phyloP scores from a whole-genome alignment of 2,888 invertebrate genomes.

The Drosophila nigritarsus region DNA sequence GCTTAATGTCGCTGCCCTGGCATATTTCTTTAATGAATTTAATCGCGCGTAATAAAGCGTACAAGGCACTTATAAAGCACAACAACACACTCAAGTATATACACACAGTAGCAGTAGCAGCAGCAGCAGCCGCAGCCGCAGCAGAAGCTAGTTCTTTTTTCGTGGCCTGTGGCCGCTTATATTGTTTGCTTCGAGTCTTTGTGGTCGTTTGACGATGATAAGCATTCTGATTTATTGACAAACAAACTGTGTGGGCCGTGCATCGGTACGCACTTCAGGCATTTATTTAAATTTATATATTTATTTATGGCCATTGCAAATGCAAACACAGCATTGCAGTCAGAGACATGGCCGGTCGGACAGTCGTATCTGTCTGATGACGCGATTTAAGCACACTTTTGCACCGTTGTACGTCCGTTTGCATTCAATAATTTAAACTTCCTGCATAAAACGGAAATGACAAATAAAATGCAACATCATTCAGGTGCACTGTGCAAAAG shows the following conservation, averaged over 20 bases:
- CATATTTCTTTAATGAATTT: conserved; percentile 82
- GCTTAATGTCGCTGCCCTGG: conserved; percentile 53
- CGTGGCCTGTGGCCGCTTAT: conserved; percentile 51
- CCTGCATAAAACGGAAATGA: conserved; percentile 75
- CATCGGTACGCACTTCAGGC: conserved; percentile 34
- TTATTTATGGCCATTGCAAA: conserved; percentile 67
- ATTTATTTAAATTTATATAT: conserved; percentile 78
- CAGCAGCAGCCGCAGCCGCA: conserved; percentile 16
- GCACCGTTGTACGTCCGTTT: conserved; percentile 69
- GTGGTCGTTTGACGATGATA: conserved; percentile 81
- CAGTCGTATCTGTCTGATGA: conserved; percentile 21
- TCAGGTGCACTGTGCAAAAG: conserved; percentile 49
- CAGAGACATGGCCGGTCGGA: conserved; percentile 19
- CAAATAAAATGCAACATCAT: conserved; percentile 71
- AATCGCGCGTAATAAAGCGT: conserved; percentile 81
- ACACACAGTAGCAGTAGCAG: conserved; percentile 10
- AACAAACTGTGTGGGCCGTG: conserved; percentile 59
- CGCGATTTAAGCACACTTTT: conserved; percentile 52
- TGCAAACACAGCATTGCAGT: conserved; percentile 40
- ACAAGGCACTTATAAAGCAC: conserved; percentile 44
- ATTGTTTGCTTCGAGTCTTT: conserved; percentile 72
- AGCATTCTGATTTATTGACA: conserved; percentile 83
- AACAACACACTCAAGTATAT: conserved; percentile 12
- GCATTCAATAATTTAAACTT: conserved; percentile 78
- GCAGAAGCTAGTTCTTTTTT: conserved; percentile 17